phyloP scores from a whole-genome alignment of 2,113 vertebrate species.

The Corydoras maculifer region DNA sequence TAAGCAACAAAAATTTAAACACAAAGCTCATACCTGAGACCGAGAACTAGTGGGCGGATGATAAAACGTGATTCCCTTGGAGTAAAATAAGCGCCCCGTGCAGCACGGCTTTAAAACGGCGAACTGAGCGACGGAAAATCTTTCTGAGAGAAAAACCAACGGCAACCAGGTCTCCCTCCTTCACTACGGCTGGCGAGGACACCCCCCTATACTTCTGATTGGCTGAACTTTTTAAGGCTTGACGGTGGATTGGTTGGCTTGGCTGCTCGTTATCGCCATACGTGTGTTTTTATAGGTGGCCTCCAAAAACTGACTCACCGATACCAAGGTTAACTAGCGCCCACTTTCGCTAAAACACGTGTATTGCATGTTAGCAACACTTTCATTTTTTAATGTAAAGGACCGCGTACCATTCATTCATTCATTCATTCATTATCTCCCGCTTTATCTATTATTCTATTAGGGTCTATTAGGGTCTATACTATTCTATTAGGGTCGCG shows the following conservation, averaged over 20 bases:
- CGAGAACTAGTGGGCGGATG: neutral
- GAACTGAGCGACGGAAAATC: neutral
- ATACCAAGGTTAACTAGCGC: conserved; percentile 1
- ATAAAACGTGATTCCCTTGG: neutral
- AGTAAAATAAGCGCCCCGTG: neutral
- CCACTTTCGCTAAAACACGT: conserved; percentile 53
- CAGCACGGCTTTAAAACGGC: neutral
- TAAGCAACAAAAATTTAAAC: neutral
- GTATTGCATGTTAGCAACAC: neutral
- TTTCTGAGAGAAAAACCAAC: conserved; percentile 1
- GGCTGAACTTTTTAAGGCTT: neutral
- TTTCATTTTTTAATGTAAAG: too few relatives aligned
- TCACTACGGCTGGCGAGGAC: neutral
- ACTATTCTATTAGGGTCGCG: too few relatives aligned
- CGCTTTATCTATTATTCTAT: too few relatives aligned
- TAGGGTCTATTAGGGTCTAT: too few relatives aligned
- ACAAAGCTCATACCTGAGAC: neutral
- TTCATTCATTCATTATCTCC: too few relatives aligned
- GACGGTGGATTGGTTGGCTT: neutral
- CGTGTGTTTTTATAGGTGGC: conserved; percentile 11
- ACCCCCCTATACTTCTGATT: neutral
- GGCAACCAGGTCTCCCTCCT: neutral
- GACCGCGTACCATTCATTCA: too few relatives aligned
- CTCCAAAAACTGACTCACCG: conserved; percentile 10
- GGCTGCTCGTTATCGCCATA: neutral